Base-by-base conservation (phyloP, 2,888 invertebrate species). In the Sepioteuthis lessoniana region DNA sequence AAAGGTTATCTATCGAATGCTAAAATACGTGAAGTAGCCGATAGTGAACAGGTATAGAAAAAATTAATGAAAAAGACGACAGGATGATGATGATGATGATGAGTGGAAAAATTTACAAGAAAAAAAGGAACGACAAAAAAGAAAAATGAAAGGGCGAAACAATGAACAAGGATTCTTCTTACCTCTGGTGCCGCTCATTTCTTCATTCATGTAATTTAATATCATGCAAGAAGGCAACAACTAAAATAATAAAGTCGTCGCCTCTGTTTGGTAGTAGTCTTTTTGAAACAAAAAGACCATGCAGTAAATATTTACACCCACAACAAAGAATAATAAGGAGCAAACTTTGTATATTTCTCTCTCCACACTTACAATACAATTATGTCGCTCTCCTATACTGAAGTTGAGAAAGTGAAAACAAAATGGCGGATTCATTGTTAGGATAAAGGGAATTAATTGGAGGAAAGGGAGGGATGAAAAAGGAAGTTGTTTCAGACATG, bases 151-250 rank as follows among this genome's bases (percentile, higher is more conserved):
- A 76, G n/a, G 50, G n/a, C 31, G 31, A 31, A 76, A 76, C 76
- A 76, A 76, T 76, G 76, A 35, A n/a, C n/a, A 76, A 2, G 2
- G 76, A 76, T n/a, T n/a, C n/a, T 76, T 76, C 92, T 92, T 47
- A 92, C 92, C 92, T 92, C 92, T 42, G 46, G 35, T 47, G n/a
- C 92, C 47, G 46, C 92, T 92, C 92, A 92, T 92, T 92, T 92
- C 92, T 92, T 92, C 92, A 92, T 92, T 92, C 47, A 92, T 92
- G 92, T 92, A 76, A 76, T 76, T n/a, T 76, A 76, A 35, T 76
- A 76, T 76, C 76, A 76, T 76, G 76, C 76, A 76, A 76, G 76
- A 76, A 76, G 76, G 76, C 76, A 76, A 76, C 76, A 76, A 76
- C 76, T 76, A 16, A 76, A 76, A 16, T 35, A 76, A 76, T 55